Base-by-base conservation (phyloP, 2,888 invertebrate genomes). In the Malacosoma neustria region DNA sequence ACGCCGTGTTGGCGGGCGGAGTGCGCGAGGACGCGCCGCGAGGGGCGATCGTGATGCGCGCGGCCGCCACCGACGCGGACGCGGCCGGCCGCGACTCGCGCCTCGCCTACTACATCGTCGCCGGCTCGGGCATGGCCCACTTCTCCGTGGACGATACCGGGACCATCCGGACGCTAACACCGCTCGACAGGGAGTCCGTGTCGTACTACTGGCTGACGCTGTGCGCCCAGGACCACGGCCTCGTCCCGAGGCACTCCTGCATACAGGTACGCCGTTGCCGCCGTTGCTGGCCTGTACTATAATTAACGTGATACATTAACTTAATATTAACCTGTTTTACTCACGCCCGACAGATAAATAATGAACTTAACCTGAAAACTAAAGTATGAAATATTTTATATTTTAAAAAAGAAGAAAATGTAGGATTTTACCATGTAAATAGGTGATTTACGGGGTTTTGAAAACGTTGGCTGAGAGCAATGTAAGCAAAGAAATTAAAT, bases 121-220 rank as follows among this genome's bases (percentile, higher is more conserved):
- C 92, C 35, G 98, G 98, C 33, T 92, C 94, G 61, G 98, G 98
- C 30, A 88, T 97, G 59, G 97, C 98, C 14, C 90, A 93, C 51
- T 99, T 99, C 87, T 89, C 93, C 53, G 94, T 99, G 45, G 97
- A 97, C 69, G 91, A 91, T 61, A 89, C 92, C 84, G 98, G 98
- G 43, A 89, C 90, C 35, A 92, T 99, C 54, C 90, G 92, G 46
- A 97, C 98, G 1, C 87, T 92, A 60, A 91, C 92, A 2, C 90
- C 94, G 32, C 87, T 99, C 60, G 98, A 99, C 80, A 90, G 96
- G 39, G 99, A 99, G 86, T 90, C 92, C 2, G 91, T 91, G 56
- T 84, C 91, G 29, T 92, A 93, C 66, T 98, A 97, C 81, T 99
- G 99, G 99, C 82, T 99, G 46, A 97, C 96, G 5, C 91, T 98